Evolutionary conservation across 2,113 vertebrate species (phyloP).

Genomic region (Machaerirhynchus nigripectus): DNA sequence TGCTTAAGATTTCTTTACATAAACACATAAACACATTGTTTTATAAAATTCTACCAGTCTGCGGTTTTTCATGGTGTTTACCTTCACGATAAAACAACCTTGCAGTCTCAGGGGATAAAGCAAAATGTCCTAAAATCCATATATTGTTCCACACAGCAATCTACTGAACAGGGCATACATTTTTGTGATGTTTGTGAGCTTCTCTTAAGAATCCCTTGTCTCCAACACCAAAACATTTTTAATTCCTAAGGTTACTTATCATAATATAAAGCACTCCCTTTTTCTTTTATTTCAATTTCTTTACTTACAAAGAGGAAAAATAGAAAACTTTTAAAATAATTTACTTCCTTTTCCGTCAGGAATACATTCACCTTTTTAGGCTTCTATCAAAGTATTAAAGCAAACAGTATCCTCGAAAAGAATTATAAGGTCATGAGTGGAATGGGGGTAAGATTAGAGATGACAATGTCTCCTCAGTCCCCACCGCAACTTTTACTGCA

Average conservation of each 20-base stretch:
- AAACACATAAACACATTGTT: neutral
- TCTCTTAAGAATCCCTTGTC: neutral
- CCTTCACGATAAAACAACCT: neutral
- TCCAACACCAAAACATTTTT: accelerated
- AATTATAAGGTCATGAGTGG: too few relatives aligned
- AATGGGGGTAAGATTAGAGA: neutral
- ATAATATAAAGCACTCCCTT: neutral
- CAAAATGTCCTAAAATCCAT: neutral
- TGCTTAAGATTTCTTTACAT: neutral
- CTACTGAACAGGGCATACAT: neutral
- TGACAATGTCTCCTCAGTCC: neutral
- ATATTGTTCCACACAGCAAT: neutral
- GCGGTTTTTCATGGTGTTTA: neutral
- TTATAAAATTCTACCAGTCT: neutral
- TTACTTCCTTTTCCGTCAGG: neutral
- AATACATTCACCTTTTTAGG: neutral
- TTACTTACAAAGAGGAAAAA: neutral
- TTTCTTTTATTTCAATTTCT: neutral
- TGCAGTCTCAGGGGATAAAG: neutral
- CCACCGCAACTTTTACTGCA: neutral
- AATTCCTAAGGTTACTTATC: neutral
- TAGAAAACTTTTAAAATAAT: neutral
- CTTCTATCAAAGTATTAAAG: neutral
- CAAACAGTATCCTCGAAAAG: neutral
- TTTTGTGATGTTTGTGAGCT: neutral